Percentiles rank a stretch among this genome's conserved stretches.
phyloP scores from a whole-genome alignment of 2,113 vertebrate genomes.

The Taurulus bubalis region DNA sequence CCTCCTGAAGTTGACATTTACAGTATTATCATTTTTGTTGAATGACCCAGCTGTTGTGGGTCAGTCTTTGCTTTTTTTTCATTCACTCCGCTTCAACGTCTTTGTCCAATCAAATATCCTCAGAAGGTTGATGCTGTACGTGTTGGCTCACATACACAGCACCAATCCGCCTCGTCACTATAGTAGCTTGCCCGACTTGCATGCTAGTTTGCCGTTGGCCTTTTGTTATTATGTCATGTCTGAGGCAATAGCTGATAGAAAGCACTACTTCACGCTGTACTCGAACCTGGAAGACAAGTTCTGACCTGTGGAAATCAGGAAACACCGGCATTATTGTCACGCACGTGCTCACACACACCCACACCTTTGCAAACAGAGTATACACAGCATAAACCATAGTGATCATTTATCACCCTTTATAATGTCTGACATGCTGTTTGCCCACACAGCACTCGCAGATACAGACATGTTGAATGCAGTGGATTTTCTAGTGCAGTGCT shows the following conservation, averaged over 20 bases:
- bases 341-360: constrained; percentile 43
- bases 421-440: constrained; percentile 59
- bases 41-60: background rate
- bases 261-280: constrained; percentile 38
- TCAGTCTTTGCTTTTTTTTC: background rate
- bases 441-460: constrained; percentile 41
- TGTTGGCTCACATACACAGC: constrained; percentile 13
- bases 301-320: constrained; percentile 58
- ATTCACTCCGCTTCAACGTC: background rate
- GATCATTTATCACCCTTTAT: constrained; percentile 66
- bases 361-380: constrained; percentile 26
- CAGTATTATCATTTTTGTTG: background rate
- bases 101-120: background rate
- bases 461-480: constrained; percentile 46
- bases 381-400: constrained; percentile 34
- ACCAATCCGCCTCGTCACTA: background rate
- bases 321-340: constrained; percentile 23
- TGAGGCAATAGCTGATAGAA: constrained; percentile 53
- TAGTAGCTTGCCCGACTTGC: constrained; percentile 55
- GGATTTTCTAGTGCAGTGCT: background rate
- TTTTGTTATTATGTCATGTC: constrained; percentile 52
- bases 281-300: constrained; percentile 66
- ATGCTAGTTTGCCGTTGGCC: constrained; percentile 57
- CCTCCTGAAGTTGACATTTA: constrained; percentile 22
- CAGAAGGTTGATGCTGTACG: background rate